Evolutionary conservation across 2,888 invertebrate genomes (phyloP).

Genomic region (Sepioteuthis lessoniana): DNA sequence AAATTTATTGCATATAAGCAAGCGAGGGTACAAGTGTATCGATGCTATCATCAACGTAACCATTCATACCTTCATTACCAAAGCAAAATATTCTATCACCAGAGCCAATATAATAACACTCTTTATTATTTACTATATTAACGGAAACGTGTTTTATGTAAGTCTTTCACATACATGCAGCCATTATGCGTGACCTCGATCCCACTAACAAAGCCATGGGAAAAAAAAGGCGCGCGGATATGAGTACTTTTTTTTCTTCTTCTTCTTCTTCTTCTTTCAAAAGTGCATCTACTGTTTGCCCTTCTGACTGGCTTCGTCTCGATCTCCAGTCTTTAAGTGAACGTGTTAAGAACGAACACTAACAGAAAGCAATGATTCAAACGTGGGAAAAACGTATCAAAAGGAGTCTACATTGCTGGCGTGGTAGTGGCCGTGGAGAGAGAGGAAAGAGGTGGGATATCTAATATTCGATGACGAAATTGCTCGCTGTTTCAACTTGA

Average conservation of each 20-base stretch:
- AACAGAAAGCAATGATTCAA: neutral
- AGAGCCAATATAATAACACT: too few species aligned
- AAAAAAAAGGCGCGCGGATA: neutral
- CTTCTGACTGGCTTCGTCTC: neutral
- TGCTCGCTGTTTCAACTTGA: neutral
- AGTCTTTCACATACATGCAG: neutral
- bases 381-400: neutral
- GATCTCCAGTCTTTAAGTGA: neutral
- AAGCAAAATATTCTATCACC: too few species aligned
- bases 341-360: neutral
- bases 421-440: neutral
- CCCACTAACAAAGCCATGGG: neutral
- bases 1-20: too few species aligned
- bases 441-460: too few species aligned
- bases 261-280: neutral
- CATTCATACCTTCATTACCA: too few species aligned
- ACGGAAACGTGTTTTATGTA: neutral
- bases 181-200: neutral
- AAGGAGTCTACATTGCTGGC: neutral
- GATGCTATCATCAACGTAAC: too few species aligned
- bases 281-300: slow-evolving; percentile 17
- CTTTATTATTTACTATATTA: neutral
- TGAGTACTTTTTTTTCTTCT: neutral
- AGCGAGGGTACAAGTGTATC: too few species aligned
- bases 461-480: slow-evolving; percentile 33